Base-by-base conservation (phyloP, 2,888 invertebrate genomes). In the Dioctria rufipes region DNA sequence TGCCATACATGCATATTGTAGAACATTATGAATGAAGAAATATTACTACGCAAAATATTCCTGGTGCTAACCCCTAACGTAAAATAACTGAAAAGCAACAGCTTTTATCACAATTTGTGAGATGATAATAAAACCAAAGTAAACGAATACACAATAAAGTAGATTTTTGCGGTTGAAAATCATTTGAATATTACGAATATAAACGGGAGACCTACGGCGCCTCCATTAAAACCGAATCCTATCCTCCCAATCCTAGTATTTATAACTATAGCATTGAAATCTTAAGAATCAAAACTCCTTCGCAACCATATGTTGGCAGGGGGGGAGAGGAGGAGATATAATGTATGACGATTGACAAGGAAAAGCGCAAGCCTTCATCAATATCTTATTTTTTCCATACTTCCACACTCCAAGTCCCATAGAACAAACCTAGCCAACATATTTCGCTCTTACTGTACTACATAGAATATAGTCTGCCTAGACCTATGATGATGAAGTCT, bases 101-200 rank as follows among this genome's bases (percentile, higher is more conserved):
- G 73, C 54, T 25, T 73, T 69, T 69, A 69, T 49, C 69, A 51
- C 8, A 11, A 54, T 69, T 51, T 51, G 42, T 43, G 5, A 42
- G 67, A 5, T 49, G 67, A 58, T n/a, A 73, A 73, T 73, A 58
- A 61, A 73, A 73, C 73, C 58, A 73, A 42, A 73, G 58, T n/a
- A 40, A 73, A 60, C 39, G 58, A 42, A 42, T 73, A 40, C 58
- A n/a, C 73, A 42, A 9, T 60, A 11, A 25, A 25, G 2, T 25
- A 25, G 25, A 25, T 73, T 39, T 42, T 73, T 73, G 73, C 73
- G 73, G 73, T 73, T 54, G 43, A 13, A 73, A 42, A 73, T 73
- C 42, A 40, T 58, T 60, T 73, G 60, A 73, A 58, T 73, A 42
- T 25, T 60, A 58, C 73, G 25, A 25, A 25, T 37, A 60, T 58